A percentile compares a stretch with the other conserved stretches of the same genome.
phyloP scores from a whole-genome alignment of 2,797 vertebrate genomes.

The Mastacembelus armatus region DNA sequence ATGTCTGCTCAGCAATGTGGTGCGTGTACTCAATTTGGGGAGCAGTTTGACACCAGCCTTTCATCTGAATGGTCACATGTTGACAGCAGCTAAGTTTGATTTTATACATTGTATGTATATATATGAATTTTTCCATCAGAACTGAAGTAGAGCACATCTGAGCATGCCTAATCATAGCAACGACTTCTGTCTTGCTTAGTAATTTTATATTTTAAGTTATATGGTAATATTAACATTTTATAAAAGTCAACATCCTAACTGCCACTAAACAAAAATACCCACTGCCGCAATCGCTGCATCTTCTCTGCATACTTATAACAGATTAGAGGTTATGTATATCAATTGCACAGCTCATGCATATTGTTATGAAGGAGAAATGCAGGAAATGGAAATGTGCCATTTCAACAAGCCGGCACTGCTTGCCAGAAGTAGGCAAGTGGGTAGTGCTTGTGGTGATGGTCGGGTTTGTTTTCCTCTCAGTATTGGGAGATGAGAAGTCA shows the following conservation, averaged over 20 bases:
- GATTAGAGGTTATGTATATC: constrained; percentile 78
- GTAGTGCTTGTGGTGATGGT: constrained; percentile 67
- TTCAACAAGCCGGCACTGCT: constrained; percentile 67
- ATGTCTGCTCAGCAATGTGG: constrained; percentile 75
- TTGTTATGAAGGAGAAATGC: constrained; percentile 69
- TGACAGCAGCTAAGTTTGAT: constrained; percentile 76
- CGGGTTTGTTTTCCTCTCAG: constrained; percentile 77
- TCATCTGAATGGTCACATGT: constrained; percentile 84
- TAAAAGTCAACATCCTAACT: constrained; percentile 80
- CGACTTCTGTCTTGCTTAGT: constrained; percentile 58
- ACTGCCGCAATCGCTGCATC: constrained; percentile 54
- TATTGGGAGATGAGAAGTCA: constrained; percentile 70
- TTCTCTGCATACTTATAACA: constrained; percentile 74
- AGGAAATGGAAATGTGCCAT: constrained; percentile 81
- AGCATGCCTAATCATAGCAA: constrained; percentile 68
- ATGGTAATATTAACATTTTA: constrained; percentile 84
- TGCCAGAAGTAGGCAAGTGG: constrained; percentile 76
- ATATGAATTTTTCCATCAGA: constrained; percentile 44
- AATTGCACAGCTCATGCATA: constrained; percentile 74
- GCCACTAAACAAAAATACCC: constrained; percentile 71
- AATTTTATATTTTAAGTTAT: constrained; percentile 68
- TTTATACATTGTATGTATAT: constrained; percentile 37
- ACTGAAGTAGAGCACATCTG: constrained; percentile 57
- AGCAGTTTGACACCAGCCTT: constrained; percentile 80
- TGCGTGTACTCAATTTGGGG: constrained; percentile 80